phyloP scores from a whole-genome alignment of 2,797 vertebrate genomes.

The Chromis chromis region DNA sequence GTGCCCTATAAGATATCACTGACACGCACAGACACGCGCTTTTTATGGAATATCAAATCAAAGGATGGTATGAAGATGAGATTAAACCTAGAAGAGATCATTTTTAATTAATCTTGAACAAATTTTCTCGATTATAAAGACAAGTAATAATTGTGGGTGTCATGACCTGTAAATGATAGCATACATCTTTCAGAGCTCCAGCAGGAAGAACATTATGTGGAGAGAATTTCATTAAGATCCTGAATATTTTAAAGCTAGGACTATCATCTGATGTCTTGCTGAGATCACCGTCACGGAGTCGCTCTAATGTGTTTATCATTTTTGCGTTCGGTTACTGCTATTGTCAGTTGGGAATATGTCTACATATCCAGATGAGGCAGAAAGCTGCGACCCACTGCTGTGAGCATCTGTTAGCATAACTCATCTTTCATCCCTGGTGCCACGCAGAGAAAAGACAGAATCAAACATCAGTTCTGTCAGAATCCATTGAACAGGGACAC shows the following conservation, averaged over 20 bases:
- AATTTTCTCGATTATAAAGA: constrained; percentile 12
- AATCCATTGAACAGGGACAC: constrained; percentile 24
- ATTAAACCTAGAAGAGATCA: constrained; percentile 21
- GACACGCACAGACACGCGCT: neutral
- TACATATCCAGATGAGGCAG: constrained; percentile 31
- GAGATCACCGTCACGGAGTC: neutral
- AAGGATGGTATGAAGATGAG: neutral
- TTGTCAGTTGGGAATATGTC: constrained; percentile 16
- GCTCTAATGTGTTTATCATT: constrained; percentile 22
- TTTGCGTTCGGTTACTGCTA: neutral
- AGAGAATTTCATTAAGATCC: constrained; percentile 22
- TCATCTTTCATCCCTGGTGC: constrained; percentile 23
- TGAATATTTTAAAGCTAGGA: constrained; percentile 30
- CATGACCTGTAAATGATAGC: constrained; percentile 8
- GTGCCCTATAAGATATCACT: constrained; percentile 5
- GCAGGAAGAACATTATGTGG: constrained; percentile 5
- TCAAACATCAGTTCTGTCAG: constrained; percentile 22
- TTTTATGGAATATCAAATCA: constrained; percentile 14
- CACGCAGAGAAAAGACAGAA: constrained; percentile 18
- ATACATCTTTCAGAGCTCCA: neutral
- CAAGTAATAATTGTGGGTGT: neutral
- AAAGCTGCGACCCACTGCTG: constrained; percentile 27
- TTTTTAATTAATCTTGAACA: constrained; percentile 24
- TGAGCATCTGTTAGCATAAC: constrained; percentile 23
- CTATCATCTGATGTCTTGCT: neutral